Evolutionary conservation across 37 sponge, comb jelly and placozoan genomes (phyloP).

Genomic region (Geodia barretti): DNA sequence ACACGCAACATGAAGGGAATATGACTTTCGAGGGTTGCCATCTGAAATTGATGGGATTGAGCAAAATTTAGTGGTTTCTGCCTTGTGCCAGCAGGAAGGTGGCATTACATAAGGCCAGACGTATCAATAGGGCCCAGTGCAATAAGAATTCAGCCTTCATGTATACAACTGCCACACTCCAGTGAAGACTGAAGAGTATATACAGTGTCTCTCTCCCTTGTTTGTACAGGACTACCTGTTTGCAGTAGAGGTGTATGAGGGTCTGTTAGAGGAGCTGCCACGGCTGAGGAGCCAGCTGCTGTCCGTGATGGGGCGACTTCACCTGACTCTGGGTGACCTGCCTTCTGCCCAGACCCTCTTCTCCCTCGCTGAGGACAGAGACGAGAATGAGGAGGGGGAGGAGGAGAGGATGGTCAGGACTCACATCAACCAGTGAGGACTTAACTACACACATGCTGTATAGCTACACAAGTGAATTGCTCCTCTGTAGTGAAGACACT

Average conservation of each 20-base stretch:
- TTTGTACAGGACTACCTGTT: conserved; percentile 40
- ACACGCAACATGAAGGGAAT: too few species aligned
- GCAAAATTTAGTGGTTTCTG: too few species aligned
- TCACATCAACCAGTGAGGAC: neutral
- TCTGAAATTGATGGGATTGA: neutral
- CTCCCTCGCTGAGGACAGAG: conserved; percentile 34
- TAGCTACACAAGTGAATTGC: neutral
- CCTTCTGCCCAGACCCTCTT: conserved; percentile 13
- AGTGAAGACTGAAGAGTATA: neutral
- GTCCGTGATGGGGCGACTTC: conserved; percentile 53
- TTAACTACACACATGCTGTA: neutral
- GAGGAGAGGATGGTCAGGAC: neutral
- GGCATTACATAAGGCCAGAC: too few species aligned
- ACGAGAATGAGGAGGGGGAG: neutral
- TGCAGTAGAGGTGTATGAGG: conserved; percentile 38
- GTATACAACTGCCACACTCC: neutral
- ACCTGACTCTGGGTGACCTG: conserved; percentile 21
- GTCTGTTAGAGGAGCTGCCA: conserved; percentile 4
- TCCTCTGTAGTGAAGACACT: neutral
- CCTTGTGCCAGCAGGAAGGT: too few species aligned
- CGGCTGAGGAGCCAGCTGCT: conserved; percentile 1
- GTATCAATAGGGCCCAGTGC: too few species aligned
- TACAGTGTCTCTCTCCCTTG: neutral
- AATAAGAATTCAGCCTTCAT: too few species aligned
- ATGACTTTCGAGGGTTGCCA: too few species aligned